A percentile compares a stretch with the other conserved stretches of the same genome.
These are phyloP conservation scores for Trematomus loennbergii DNA, from an alignment of 2,113 vertebrate genomes.

Conservation along the genomic window DNA sequence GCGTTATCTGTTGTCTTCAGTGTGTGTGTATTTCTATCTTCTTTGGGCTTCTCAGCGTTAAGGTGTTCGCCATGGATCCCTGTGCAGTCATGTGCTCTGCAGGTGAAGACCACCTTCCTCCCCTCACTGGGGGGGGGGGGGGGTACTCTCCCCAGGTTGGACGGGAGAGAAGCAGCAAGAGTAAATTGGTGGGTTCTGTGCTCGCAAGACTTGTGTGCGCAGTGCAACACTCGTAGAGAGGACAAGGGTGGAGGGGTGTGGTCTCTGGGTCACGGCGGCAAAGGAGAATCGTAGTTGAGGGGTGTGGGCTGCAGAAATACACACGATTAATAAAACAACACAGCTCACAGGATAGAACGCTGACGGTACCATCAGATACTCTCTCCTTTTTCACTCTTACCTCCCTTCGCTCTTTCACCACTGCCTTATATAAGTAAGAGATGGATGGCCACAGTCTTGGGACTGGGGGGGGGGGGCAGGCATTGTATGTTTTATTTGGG, in stretches of 20 bases:
- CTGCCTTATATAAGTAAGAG: slow-evolving; percentile 74
- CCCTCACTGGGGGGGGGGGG: background rate
- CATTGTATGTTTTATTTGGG: slow-evolving; percentile 62
- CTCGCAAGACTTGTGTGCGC: slow-evolving; percentile 20
- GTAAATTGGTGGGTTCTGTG: slow-evolving; percentile 45
- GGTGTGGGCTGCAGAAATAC: slow-evolving; percentile 72
- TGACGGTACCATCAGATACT: slow-evolving; percentile 57
- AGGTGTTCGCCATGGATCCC: slow-evolving; percentile 32
- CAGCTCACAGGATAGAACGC: slow-evolving; percentile 64
- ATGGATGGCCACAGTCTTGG: slow-evolving; percentile 70
- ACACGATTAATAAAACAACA: slow-evolving; percentile 83
- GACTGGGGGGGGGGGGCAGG: slow-evolving; percentile 33
- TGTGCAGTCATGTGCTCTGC: slow-evolving; percentile 51
- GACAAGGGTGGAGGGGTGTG: slow-evolving; percentile 43
- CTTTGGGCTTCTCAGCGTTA: slow-evolving; percentile 25
- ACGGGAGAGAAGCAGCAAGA: slow-evolving; percentile 15
- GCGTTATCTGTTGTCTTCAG: slow-evolving; percentile 35
- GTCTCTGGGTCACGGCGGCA: slow-evolving; percentile 66
- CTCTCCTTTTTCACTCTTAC: slow-evolving; percentile 28
- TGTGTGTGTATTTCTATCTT: slow-evolving; percentile 2
- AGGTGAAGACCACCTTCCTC: slow-evolving; percentile 62
- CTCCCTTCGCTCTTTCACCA: slow-evolving; percentile 39
- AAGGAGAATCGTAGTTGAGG: slow-evolving; percentile 66
- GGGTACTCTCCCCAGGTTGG: slow-evolving; percentile 39
- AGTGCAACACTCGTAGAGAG: slow-evolving; percentile 27